phyloP scores from a whole-genome alignment of 1,140 invertebrate genomes.

The Drosophila saltans region DNA sequence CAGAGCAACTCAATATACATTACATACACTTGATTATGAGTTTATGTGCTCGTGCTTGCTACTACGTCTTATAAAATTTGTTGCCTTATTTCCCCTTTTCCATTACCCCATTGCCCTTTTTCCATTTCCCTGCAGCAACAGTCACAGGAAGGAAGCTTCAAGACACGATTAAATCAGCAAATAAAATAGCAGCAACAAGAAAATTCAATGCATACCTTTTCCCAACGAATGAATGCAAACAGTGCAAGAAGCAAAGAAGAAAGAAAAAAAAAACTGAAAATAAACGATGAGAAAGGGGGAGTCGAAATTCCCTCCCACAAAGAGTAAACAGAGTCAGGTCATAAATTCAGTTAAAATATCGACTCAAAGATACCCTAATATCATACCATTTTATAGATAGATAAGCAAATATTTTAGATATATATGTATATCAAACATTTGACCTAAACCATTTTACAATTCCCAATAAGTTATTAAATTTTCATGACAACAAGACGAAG shows the following conservation, averaged over 20 bases:
- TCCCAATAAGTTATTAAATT: no score
- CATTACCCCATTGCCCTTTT: not conserved
- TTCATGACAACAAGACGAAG: no score
- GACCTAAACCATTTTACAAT: no score
- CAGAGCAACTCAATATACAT: constrained; percentile 15
- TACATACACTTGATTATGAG: constrained; percentile 72
- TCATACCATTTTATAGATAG: no score
- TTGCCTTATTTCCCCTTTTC: constrained; percentile 12
- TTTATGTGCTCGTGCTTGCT: constrained; percentile 48
- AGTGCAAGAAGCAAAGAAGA: constrained; percentile 18
- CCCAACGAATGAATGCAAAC: constrained; percentile 29
- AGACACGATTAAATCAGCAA: constrained; percentile 79
- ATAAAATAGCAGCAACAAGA: constrained; percentile 73
- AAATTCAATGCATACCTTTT: constrained; percentile 38
- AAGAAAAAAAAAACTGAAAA: constrained; percentile 19
- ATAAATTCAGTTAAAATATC: not conserved
- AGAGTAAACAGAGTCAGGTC: constrained; percentile 5
- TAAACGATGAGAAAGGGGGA: not conserved
- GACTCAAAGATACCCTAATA: not conserved
- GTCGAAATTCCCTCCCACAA: not conserved
- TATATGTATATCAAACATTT: no score
- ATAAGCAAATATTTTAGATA: no score
- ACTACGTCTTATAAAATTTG: constrained; percentile 69
- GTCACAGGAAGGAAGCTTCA: constrained; percentile 78
- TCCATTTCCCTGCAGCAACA: constrained; percentile 43